phyloP scores from a whole-genome alignment of 2,888 invertebrate genomes.

The Cheilosia pagana region DNA sequence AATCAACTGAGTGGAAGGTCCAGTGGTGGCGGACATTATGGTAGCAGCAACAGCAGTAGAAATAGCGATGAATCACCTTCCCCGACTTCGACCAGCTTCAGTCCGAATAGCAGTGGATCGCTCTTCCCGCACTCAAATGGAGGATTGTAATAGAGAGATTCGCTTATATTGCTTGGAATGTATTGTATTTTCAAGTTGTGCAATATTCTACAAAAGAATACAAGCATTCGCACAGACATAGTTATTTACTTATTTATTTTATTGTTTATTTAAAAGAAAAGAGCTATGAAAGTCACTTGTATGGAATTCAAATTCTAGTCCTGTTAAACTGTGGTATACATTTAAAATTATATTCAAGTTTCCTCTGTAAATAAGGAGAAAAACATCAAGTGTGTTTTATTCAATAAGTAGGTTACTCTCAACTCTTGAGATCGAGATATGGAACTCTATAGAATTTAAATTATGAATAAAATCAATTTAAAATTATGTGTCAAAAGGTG shows the following conservation, averaged over 20 bases:
- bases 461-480: constrained; percentile 30
- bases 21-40: constrained; percentile 46
- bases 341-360: constrained; percentile 68
- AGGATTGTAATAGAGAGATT: constrained; percentile 41
- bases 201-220: constrained; percentile 16
- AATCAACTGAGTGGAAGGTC: constrained; percentile 50
- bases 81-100: constrained; percentile 76
- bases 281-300: constrained; percentile 6
- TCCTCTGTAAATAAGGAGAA: constrained; percentile 57
- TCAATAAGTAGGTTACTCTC: background rate
- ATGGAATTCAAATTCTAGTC: constrained; percentile 61
- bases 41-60: constrained; percentile 56
- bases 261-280: background rate
- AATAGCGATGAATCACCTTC: constrained; percentile 64
- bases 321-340: constrained; percentile 69
- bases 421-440: constrained; percentile 10
- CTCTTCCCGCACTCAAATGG: constrained; percentile 63
- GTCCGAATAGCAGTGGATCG: constrained; percentile 74
- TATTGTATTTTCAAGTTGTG: constrained; percentile 38
- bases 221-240: background rate
- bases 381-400: constrained; percentile 33
- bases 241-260: constrained; percentile 32
- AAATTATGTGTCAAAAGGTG: background rate
- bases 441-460: constrained; percentile 26
- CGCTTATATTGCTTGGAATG: background rate